phyloP scores from a whole-genome alignment of 2,113 vertebrate species.

The Mixornis gularis region DNA sequence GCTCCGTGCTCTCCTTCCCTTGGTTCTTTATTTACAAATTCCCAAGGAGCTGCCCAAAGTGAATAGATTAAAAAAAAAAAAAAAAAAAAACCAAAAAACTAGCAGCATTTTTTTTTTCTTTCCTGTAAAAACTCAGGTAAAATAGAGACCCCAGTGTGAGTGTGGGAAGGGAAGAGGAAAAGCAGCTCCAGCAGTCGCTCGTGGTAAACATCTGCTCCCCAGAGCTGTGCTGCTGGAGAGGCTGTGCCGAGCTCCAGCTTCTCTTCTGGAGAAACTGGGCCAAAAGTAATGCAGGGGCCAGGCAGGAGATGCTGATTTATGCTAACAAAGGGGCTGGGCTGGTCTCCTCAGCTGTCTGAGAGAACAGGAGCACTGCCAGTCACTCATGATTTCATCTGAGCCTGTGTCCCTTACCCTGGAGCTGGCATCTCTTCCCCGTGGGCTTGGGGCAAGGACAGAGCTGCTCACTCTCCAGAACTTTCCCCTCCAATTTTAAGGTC shows the following conservation, averaged over 20 bases:
- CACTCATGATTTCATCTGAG: neutral
- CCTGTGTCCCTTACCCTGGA: fast-evolving
- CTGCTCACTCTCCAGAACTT: neutral
- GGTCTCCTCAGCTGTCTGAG: neutral
- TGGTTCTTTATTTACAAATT: neutral
- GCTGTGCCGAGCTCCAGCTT: fast-evolving
- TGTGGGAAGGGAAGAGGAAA: neutral
- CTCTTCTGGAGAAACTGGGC: neutral
- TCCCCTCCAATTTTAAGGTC: neutral
- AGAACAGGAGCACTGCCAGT: neutral
- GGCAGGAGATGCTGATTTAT: neutral
- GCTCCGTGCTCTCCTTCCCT: neutral
- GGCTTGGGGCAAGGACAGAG: neutral
- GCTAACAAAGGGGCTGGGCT: neutral
- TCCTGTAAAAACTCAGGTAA: neutral
- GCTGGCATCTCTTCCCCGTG: fast-evolving
- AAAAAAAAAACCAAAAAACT: too few relatives aligned
- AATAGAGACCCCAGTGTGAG: fast-evolving
- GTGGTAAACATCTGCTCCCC: neutral
- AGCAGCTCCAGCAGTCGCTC: fast-evolving
- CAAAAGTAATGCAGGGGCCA: fast-evolving
- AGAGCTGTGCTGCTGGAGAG: neutral
- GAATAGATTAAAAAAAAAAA: neutral
- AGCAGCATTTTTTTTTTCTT: neutral
- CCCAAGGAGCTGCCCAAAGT: neutral